Conservation (phyloP, 2,888 invertebrate genomes). For the Malthinus flaveolus region DNA sequence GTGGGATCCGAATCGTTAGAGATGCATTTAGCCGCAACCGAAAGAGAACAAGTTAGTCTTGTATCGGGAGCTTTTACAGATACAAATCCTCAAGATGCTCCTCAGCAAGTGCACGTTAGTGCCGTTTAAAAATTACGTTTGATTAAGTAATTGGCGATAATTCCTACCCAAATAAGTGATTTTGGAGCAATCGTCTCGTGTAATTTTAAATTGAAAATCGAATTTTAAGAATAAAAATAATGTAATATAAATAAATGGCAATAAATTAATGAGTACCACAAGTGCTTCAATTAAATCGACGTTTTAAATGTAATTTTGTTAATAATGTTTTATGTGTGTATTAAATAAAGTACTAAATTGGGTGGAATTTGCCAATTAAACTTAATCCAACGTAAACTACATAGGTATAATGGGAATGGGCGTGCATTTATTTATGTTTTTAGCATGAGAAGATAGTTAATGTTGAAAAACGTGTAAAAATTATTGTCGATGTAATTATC, state of each 20-base stretch:
- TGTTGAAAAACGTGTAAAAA: no score
- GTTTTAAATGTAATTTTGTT: background rate
- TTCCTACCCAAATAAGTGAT: background rate
- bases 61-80: conserved; percentile 34
- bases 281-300: conserved; percentile 3
- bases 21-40: conserved; percentile 29
- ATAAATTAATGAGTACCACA: conserved; percentile 4
- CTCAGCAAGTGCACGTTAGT: conserved; percentile 49
- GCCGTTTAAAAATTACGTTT: conserved; percentile 42
- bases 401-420: background rate
- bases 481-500: no score
- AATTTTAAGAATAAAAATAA: background rate
- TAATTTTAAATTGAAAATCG: no score
- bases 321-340: background rate
- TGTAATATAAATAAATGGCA: conserved; percentile 6
- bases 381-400: conserved; percentile 2
- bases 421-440: no score
- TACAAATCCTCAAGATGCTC: conserved; percentile 27
- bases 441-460: no score
- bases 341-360: background rate
- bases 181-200: background rate
- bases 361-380: conserved; percentile 2
- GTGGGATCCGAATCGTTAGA: conserved; percentile 29
- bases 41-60: conserved; percentile 36
- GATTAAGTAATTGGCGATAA: conserved; percentile 7